Evolutionary conservation across 2,797 vertebrate genomes (phyloP).

Genomic region (Leptatherina wallacei): DNA sequence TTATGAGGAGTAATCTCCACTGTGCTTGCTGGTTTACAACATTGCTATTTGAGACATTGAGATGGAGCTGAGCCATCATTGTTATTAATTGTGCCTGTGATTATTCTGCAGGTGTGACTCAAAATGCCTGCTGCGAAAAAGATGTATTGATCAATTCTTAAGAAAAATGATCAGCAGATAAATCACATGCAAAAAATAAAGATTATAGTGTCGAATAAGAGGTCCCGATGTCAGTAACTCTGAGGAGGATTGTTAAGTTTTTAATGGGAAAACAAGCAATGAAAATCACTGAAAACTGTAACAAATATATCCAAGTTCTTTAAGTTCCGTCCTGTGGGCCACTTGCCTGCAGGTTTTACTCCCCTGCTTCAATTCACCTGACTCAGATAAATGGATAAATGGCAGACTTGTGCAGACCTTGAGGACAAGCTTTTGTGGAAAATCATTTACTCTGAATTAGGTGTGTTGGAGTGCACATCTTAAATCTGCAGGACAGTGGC

Average conservation of each 20-base stretch:
- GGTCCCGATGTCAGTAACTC: background rate
- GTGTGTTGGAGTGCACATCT: too few relatives aligned
- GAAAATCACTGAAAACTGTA: background rate
- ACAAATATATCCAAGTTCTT: background rate
- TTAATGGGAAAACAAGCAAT: background rate
- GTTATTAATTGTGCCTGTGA: background rate
- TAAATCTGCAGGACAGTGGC: too few relatives aligned
- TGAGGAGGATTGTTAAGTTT: conserved; percentile 14
- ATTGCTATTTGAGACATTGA: background rate
- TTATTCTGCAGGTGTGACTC: background rate
- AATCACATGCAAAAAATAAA: background rate
- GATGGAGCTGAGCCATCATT: background rate
- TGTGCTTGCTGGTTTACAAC: background rate
- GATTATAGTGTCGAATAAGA: too few relatives aligned
- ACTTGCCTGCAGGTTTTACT: too few relatives aligned
- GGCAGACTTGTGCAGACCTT: background rate
- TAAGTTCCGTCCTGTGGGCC: too few relatives aligned
- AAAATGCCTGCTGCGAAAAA: background rate
- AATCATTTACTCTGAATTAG: too few relatives aligned
- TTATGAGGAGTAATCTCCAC: background rate
- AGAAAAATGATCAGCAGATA: background rate
- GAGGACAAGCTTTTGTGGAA: too few relatives aligned
- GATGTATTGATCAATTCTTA: background rate
- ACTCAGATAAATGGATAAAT: too few relatives aligned
- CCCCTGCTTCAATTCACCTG: too few relatives aligned